Conservation (phyloP, 2,888 invertebrate species). For the Erebia aethiops region DNA sequence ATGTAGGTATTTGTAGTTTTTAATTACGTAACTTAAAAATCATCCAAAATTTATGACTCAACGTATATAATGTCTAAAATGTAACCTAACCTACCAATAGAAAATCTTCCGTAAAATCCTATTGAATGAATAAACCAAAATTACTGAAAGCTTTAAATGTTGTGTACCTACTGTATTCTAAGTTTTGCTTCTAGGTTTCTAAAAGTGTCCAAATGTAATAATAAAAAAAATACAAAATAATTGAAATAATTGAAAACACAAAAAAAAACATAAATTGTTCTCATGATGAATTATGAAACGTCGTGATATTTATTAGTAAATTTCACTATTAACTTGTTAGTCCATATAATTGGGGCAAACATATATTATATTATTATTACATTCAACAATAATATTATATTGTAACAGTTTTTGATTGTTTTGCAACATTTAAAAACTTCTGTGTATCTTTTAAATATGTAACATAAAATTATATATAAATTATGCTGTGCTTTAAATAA, state of each 20-base stretch:
- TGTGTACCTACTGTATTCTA: constrained; percentile 23
- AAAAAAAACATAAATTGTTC: too few relatives aligned
- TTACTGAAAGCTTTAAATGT: constrained; percentile 39
- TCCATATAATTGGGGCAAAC: too few relatives aligned
- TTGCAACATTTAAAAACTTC: neutral
- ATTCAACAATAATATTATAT: too few relatives aligned
- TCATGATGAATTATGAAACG: too few relatives aligned
- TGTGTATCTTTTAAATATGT: neutral
- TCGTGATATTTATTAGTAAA: too few relatives aligned
- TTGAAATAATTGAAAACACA: too few relatives aligned
- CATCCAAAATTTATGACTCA: too few relatives aligned
- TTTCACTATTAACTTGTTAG: too few relatives aligned
- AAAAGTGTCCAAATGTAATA: neutral
- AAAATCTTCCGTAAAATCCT: neutral
- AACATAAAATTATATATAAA: neutral
- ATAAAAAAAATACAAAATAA: too few relatives aligned
- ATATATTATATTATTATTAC: too few relatives aligned
- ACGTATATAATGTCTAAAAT: neutral
- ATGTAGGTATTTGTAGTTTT: too few relatives aligned
- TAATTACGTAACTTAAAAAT: too few relatives aligned
- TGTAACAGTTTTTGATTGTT: neutral
- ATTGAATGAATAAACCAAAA: constrained; percentile 5
- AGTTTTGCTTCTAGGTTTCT: constrained; percentile 5
- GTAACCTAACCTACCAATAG: neutral
- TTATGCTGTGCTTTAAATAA: neutral